These are phyloP conservation scores for Microcebus lehilahytsara DNA, from an alignment of 2,113 vertebrate species.

Conservation along the genomic window DNA sequence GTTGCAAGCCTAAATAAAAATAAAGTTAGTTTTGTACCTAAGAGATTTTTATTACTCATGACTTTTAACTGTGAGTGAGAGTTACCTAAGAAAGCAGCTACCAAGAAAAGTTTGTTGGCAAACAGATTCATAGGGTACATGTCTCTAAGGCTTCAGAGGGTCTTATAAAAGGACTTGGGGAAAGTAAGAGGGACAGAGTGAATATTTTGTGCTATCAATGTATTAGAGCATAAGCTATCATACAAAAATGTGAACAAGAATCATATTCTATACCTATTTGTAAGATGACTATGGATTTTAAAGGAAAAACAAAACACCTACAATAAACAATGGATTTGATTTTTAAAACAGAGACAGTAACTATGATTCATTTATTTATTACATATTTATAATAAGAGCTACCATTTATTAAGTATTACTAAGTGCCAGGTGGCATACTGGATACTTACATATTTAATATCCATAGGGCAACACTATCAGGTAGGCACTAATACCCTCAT, in stretches of 20 bases:
- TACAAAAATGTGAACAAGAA: constrained; percentile 6
- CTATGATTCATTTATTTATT: background rate
- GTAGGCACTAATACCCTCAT: background rate
- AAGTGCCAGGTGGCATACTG: background rate
- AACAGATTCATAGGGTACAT: background rate
- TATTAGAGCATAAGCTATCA: background rate
- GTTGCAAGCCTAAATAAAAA: background rate
- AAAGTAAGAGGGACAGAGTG: background rate
- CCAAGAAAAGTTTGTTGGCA: background rate
- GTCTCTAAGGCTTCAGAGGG: background rate
- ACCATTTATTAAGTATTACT: background rate
- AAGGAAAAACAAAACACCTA: constrained; percentile 12
- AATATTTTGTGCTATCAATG: background rate
- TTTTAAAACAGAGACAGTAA: background rate
- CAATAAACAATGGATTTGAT: constrained; percentile 22
- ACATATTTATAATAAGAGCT: background rate
- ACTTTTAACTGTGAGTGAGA: background rate
- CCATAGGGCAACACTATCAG: background rate
- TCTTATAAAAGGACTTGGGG: background rate
- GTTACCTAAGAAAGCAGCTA: background rate
- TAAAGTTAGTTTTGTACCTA: background rate
- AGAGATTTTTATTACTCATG: background rate
- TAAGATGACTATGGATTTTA: background rate
- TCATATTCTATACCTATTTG: background rate
- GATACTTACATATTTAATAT: background rate